Base-by-base conservation (phyloP, 1,140 invertebrate species). In the Tetragnatha versicolor region DNA sequence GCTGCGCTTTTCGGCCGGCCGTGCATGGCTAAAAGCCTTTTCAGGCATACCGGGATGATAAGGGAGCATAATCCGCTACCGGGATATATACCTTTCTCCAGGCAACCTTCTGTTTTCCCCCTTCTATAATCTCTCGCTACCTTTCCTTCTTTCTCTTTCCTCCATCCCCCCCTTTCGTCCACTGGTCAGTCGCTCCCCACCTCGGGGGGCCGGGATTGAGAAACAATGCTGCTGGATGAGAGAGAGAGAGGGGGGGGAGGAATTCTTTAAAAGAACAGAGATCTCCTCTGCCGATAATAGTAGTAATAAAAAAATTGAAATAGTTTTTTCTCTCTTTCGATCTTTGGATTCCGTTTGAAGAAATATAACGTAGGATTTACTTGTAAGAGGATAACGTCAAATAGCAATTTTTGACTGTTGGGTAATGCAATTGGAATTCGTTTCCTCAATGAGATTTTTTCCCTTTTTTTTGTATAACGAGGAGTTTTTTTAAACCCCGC, bases 371-470 rank as follows among this genome's bases (percentile, higher is more conserved):
- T 77, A 60, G 73, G 73, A 77, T 77, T 77, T 77, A 66, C 42
- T 77, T 77, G 73, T 77, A 77, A 77, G 73, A 65, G 73, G 73
- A 77, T 77, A 77, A 77, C 73, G 73, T 77, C 73, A 77, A 77
- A 77, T 77, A 77, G 60, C 73, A 45, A 77, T 77, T 77, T 77
- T 77, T 77, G 73, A 77, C 61, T 77, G 58, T 29, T 37, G 73
- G 60, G 66, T 77, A 55, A 77, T 77, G 73, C 49, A 77, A 65
- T 66, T 66, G 63, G 63, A 47, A 66, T 77, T 66, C 55, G 55
- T 65, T 65, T 77, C 45, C 60, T 65, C n/a, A 58, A 37, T 76
- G 27, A 65, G 69, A 53, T 14, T 53, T 73, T 73, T n/a, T 45
- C 47, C 17, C 37, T 63, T 60, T 66, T 51, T 73, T 77, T 55